phyloP scores from a whole-genome alignment of 2,797 vertebrate species.

The Calcarius lapponicus region DNA sequence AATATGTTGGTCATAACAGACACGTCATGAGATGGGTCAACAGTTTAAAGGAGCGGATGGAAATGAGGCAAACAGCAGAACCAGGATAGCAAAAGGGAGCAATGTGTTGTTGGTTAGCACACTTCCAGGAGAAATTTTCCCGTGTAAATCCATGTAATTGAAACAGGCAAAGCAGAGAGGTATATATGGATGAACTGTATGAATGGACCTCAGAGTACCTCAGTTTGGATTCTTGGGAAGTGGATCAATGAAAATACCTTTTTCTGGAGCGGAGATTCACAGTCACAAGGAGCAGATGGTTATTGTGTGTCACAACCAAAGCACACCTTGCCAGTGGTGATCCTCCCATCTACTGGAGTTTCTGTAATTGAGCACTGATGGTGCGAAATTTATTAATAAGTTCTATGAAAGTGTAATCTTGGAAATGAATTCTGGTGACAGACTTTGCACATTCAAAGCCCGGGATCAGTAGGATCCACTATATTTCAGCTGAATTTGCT shows the following conservation, averaged over 20 bases:
- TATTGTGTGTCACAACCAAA: background rate
- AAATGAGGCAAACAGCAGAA: background rate
- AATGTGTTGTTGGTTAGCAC: background rate
- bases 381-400: background rate
- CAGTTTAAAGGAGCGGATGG: background rate
- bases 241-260: background rate
- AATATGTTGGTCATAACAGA: background rate
- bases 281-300: background rate
- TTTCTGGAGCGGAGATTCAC: background rate
- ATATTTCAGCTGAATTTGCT: background rate
- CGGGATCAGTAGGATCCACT: background rate
- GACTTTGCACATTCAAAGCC: background rate
- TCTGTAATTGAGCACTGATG: background rate
- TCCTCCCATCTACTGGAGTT: background rate
- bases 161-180: background rate
- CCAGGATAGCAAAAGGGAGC: background rate
- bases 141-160: background rate
- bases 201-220: background rate
- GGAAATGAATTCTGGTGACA: background rate
- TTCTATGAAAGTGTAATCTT: background rate
- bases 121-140: background rate
- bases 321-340: background rate
- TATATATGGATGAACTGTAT: background rate
- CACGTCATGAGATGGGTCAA: background rate
- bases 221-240: background rate